Evolutionary conservation across 2,888 invertebrate species (phyloP), one percentile per base, ranked within the genome.

Genomic region (Strigamia crassipes): DNA sequence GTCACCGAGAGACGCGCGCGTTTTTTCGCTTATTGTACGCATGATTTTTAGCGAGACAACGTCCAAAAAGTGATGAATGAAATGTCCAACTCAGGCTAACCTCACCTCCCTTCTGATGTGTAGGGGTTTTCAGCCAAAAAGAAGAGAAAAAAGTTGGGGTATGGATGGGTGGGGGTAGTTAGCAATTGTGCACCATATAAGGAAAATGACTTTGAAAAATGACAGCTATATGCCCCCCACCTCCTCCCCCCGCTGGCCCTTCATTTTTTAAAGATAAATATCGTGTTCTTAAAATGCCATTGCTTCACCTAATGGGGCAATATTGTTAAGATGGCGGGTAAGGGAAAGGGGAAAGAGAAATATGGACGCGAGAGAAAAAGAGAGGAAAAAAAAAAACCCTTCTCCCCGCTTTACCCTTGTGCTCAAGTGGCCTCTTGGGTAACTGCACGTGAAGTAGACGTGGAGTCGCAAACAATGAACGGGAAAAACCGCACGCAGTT

Each of bases 261-360:
- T 78, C 78, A 78, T 41, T 78, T 78, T 73, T 78, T 78, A 13
- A 78, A 78, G 78, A 78, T 78, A 78, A 78, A 78, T 78, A 78
- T 78, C 78, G 38, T 42, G 78, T 78, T 78, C 42, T 78, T 78
- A 78, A 78, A 78, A 78, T 38, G 38, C 78, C 78, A 78, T 78
- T 78, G 38, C 42, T 78, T 78, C 78, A 73, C 73, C 42, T 78
- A 41, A 78, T 41, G 38, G 78, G 41, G 21, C 42, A 78, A 78
- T 42, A 78, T 78, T 78, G 78, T 78, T 78, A 78, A 78, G 78
- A 78, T 78, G 38, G 38, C 78, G 78, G 78, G 42, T 78, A n/a
- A 38, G 78, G 42, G 78, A 78, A 42, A 21, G 78, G 78, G 78
- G 78, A 78, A 78, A 78, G 38, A 78, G 42, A 78, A 78, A 78